Evolutionary conservation across 2,888 invertebrate species (phyloP), one percentile per base, ranked within the genome.

Genomic region (Caradrina clavipalpis): DNA sequence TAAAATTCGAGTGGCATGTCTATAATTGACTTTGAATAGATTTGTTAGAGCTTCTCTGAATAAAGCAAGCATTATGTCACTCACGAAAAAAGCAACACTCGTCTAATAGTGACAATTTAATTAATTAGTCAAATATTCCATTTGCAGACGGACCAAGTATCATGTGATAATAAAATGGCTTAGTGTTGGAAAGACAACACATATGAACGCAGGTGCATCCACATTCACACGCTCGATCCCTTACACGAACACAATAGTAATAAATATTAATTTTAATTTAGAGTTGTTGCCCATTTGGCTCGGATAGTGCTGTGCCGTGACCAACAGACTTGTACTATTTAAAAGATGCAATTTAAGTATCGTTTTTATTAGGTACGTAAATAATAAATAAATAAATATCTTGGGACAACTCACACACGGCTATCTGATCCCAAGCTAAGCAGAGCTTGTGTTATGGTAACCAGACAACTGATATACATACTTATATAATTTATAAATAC

Each of bases 221-320:
- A 45, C 22, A 76, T 26, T 5, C 15, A 45, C 8, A 31, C 8
- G 13, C 17, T 4, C 42, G 45, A 64, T 17, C 51, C 49, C 54
- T 47, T 49, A 31, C 42, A 62, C 26, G 64, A 78, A 78, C 76
- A 84, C 82, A 85, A 87, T 86, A 76, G 73, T 81, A 85, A 84
- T 88, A 87, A 89, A 88, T 87, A 56, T 53, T 69, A 86, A 87
- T 85, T 82, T 82, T 82, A 86, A 87, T 89, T 88, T 85, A 85
- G 86, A 84, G 83, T 79, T 79, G 81, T 63, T 79, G 78, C 81
- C 80, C 77, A 88, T 87, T 90, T 90, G 89, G 90, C 89, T 84
- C 86, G 80, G 70, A 78, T 78, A 76, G 82, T 80, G 75, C 82
- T 80, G 76, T 77, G 78, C 77, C 80, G 73, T 74, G 76, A 83